Base-by-base conservation (phyloP, 2,113 vertebrate species). In the Vidua chalybeata region DNA sequence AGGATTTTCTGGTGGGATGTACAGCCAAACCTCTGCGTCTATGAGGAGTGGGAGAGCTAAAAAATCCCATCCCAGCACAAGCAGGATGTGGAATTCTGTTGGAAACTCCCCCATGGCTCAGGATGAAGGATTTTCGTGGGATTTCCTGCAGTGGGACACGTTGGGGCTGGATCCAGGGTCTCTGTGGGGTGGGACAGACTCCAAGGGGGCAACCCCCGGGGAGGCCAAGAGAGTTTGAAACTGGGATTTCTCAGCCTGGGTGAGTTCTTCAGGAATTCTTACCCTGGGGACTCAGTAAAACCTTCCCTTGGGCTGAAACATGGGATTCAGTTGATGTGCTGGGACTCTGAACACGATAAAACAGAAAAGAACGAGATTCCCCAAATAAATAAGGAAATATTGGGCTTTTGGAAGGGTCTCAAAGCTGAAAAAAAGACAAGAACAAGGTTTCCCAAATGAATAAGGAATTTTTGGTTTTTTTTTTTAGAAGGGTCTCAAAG, bases 221-320 rank as follows among this genome's bases (percentile, higher is more conserved):
- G 24, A 5, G 35, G 27, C 13, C 9, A 7, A 0, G 2, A 1
- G 0, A 15, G 4, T 7, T 56, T 46, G 43, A 9, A 54, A 48
- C 43, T 63, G 18, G 21, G 39, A 49, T 83, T 68, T 69, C 41
- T 37, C 59, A 88, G 11, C 24, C n/a, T 78, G 64, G 27, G 4
- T 0, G 7, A 68, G 13, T 46, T 85, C 62, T 17, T 75, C 23
- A 37, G 26, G 18, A 62, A 45, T 75, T 79, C 3, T 6, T 6
- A 5, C 10, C 46, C 19, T 31, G 37, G 24, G 37, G 2, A 21
- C 26, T 39, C 7, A 1, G 8, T 10, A 39, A 33, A 74, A 33
- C 30, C 6, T 22, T 46, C 48, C 15, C 27, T 7, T 23, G 45
- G 52, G 23, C 45, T 39, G 24, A 49, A 58, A 30, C 2, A 0